A percentile compares a stretch with the other conserved stretches of the same genome.
Conservation (phyloP, 2,113 vertebrate species). For the Gnathonemus echidnorhynchus region DNA sequence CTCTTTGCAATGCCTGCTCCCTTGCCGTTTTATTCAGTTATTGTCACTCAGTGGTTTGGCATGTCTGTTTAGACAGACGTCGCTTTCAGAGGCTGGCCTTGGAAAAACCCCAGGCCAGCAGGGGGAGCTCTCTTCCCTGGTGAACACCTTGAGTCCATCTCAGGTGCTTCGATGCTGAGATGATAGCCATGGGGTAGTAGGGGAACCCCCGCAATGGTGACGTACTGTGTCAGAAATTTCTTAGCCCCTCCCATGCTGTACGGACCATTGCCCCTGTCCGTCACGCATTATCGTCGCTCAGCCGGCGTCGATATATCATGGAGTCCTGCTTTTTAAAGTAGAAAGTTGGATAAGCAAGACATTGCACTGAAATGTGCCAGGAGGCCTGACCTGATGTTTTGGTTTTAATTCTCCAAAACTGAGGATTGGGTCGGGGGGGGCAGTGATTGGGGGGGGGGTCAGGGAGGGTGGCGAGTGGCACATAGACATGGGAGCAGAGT, state of each 20-base stretch:
- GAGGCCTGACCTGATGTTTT: background rate
- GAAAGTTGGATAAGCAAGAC: background rate
- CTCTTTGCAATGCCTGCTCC: background rate
- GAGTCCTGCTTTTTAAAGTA: background rate
- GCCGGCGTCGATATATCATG: background rate
- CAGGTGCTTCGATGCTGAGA: slow-evolving; percentile 11
- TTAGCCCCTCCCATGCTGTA: slow-evolving; percentile 37
- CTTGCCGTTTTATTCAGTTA: background rate
- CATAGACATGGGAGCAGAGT: slow-evolving; percentile 24
- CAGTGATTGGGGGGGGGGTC: background rate
- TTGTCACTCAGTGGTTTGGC: background rate
- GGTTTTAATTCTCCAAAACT: background rate
- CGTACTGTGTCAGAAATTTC: slow-evolving; percentile 1
- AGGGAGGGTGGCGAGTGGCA: background rate
- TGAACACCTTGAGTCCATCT: background rate
- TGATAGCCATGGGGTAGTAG: slow-evolving; percentile 11
- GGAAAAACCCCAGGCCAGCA: background rate
- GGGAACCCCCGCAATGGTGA: background rate
- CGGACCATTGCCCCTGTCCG: slow-evolving; percentile 30
- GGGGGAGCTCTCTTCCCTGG: background rate
- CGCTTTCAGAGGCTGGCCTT: background rate
- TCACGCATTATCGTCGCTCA: slow-evolving; percentile 41
- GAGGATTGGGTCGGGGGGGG: too few relatives aligned
- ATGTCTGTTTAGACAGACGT: background rate
- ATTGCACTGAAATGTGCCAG: background rate